Evolutionary conservation across 2,888 invertebrate genomes (phyloP).

Genomic region (Conomelus anceps): DNA sequence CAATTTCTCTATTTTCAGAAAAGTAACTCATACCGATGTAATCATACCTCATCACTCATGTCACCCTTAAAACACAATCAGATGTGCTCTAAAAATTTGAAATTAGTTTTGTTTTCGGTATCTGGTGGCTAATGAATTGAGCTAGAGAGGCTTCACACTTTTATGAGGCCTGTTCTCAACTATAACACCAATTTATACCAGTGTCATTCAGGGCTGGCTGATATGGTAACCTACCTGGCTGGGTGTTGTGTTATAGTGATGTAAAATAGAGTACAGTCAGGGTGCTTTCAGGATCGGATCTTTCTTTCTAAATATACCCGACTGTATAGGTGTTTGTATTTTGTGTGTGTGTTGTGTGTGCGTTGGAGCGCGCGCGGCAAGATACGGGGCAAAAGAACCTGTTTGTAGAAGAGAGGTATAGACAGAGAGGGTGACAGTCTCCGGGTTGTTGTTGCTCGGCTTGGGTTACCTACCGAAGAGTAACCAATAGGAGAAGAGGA

Average conservation of each 20-base stretch:
- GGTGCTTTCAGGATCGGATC: not conserved
- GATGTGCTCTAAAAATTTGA: not conserved
- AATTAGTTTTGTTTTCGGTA: not conserved
- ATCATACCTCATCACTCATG: too few species aligned
- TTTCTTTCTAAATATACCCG: not conserved
- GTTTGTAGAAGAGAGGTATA: too few species aligned
- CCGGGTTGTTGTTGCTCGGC: not conserved
- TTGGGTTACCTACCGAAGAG: too few species aligned
- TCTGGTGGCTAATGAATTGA: not conserved
- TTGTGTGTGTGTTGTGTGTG: not conserved
- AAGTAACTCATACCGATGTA: too few species aligned
- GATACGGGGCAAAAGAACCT: conserved; percentile 8
- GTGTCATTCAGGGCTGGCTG: not conserved
- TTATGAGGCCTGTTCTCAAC: not conserved
- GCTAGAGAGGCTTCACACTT: not conserved
- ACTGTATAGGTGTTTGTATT: not conserved
- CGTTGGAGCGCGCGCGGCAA: not conserved
- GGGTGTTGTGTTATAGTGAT: too few species aligned
- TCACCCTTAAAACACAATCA: not conserved
- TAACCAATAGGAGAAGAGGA: not conserved
- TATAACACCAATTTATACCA: not conserved
- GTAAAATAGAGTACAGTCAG: too few species aligned
- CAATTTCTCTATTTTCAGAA: too few species aligned
- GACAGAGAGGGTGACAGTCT: not conserved
- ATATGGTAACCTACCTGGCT: not conserved